Evolutionary conservation across 2,797 vertebrate species (phyloP), one percentile per base, ranked within the genome.

Genomic region (Acanthopagrus latus): DNA sequence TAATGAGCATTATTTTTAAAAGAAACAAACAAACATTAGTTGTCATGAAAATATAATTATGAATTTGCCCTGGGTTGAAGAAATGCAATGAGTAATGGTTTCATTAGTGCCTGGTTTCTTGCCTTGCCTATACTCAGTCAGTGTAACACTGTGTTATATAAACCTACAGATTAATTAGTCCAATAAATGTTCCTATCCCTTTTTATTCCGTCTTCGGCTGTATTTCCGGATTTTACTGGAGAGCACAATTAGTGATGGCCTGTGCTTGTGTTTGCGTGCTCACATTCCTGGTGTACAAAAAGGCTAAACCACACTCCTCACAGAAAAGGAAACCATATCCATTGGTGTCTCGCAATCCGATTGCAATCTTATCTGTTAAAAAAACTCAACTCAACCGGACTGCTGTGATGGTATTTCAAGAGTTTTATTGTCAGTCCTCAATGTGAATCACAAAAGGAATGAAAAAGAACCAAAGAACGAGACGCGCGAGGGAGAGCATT

Each of bases 331-430:
- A 65, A 58, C 41, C 23, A 58, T 54, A 51, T 60, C 7, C 25
- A 58, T 38, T 38, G 16, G 14, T 3, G 47, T 75, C n/a, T 63
- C 63, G 46, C 80, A 50, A 64, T 64, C 56, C 27, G 43, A 50
- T 67, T 27, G 67, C 75, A 47, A 54, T 76, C 21, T 52, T 52
- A 48, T 63, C 12, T 58, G 20, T 56, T 6, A 38, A 46, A 73
- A 73, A 72, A 69, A 75, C 52, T 33, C 21, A 70, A 59, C 46
- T 71, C 56, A 64, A 74, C 29, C 20, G 47, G 71, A 74, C 69
- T 46, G 25, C 50, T 71, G 12, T n/a, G 29, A 74, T 62, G 51
- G 58, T 29, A 69, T 77, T 69, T 81, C 64, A 68, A 54, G 23
- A 58, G 41, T 57, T 82, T 78, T 76, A 65, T 64, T 55, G 60